Evolutionary conservation across 1,140 invertebrate genomes (phyloP).

Genomic region (Drepana arcuata): DNA sequence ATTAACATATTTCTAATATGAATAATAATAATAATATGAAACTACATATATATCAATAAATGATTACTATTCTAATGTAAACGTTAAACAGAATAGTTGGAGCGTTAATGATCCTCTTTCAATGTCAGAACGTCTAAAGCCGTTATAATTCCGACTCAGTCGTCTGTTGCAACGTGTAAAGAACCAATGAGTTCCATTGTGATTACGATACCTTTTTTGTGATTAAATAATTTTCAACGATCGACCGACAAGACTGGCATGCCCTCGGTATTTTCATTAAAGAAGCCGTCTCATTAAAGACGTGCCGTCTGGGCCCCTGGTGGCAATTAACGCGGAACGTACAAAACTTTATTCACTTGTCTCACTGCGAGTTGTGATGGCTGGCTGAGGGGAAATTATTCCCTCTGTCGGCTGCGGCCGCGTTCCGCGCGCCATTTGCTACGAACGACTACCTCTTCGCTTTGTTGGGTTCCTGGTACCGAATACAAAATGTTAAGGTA

Average conservation of each 20-base stretch:
- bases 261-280: conserved; percentile 61
- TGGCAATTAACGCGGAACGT: conserved; percentile 59
- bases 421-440: conserved; percentile 48
- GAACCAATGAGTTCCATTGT: no score
- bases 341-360: conserved; percentile 61
- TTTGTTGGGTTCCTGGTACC: conserved; percentile 11
- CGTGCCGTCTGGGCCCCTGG: conserved; percentile 38
- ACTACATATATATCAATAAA: no score
- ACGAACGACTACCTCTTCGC: conserved; percentile 7
- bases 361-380: conserved; percentile 35
- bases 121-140: no score
- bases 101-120: no score
- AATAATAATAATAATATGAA: no score
- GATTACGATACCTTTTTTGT: no score
- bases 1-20: no score
- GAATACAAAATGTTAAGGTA: no score
- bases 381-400: conserved; percentile 48
- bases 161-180: no score
- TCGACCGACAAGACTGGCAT: conserved; percentile 16
- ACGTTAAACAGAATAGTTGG: no score
- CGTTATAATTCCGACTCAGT: no score
- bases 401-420: conserved; percentile 23
- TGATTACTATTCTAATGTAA: no score
- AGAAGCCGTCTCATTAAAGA: conserved; percentile 65
- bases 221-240: conserved; percentile 8